Percentiles rank a stretch among this genome's conserved stretches.
Evolutionary conservation across 2,888 invertebrate species (phyloP).

Genomic region (Trachelus troglodyta): DNA sequence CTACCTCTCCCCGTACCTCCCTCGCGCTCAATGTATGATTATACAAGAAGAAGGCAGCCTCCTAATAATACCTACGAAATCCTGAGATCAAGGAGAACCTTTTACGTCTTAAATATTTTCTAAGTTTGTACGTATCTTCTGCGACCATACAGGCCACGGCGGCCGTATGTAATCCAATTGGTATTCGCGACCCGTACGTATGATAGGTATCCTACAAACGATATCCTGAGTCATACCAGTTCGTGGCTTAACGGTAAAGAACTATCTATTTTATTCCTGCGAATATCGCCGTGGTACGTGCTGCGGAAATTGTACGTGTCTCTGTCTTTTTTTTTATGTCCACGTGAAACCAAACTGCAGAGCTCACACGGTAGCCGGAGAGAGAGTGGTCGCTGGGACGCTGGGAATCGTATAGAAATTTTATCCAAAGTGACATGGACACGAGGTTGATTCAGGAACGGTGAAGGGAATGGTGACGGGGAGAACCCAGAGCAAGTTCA

Average conservation of each 20-base stretch:
- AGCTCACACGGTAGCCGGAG: neutral
- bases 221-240: neutral
- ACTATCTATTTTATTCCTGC: slow-evolving; percentile 13
- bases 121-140: neutral
- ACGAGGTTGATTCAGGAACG: slow-evolving; percentile 19
- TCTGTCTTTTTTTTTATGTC: slow-evolving; percentile 23
- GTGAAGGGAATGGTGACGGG: neutral
- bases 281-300: slow-evolving; percentile 3
- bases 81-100: neutral
- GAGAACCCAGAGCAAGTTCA: neutral
- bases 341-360: slow-evolving; percentile 10
- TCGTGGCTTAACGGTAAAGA: slow-evolving; percentile 2
- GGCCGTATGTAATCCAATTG: neutral
- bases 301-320: slow-evolving; percentile 1
- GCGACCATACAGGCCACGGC: neutral
- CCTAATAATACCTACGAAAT: neutral
- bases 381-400: neutral
- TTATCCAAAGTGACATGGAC: slow-evolving; percentile 44
- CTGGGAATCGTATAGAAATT: slow-evolving; percentile 21
- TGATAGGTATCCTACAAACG: neutral
- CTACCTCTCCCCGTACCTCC: slow-evolving; percentile 38
- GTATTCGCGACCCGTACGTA: neutral
- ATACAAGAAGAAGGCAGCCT: neutral
- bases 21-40: neutral
- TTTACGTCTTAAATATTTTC: neutral